Evolutionary conservation across 2,113 vertebrate genomes (phyloP).

Genomic region (Hypocryptadius cinnamomeus): DNA sequence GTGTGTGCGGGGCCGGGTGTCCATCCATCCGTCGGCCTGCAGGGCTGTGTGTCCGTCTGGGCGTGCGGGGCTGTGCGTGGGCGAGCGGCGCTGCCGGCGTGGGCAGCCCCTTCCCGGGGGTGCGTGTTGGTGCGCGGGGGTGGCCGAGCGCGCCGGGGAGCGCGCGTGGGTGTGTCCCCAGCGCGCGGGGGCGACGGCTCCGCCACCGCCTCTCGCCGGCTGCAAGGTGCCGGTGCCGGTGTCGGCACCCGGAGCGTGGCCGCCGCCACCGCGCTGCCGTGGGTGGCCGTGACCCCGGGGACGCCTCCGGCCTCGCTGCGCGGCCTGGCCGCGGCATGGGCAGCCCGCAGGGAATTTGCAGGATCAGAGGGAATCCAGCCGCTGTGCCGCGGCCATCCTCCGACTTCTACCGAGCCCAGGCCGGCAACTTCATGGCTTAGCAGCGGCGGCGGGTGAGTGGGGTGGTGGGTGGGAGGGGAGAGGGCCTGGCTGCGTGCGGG

Average conservation of each 20-base stretch:
- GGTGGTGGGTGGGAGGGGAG: background rate
- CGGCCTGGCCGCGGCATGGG: background rate
- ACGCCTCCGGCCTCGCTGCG: background rate
- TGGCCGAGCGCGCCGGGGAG: background rate
- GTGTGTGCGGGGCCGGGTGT: background rate
- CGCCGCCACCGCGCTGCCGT: background rate
- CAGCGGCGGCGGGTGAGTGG: background rate
- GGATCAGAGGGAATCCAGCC: background rate
- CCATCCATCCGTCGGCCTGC: background rate
- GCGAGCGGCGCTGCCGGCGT: background rate
- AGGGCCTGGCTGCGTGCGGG: background rate
- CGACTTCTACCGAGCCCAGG: background rate
- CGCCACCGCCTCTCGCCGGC: background rate
- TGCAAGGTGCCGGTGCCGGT: background rate
- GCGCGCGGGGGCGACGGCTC: background rate
- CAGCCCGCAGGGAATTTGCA: background rate
- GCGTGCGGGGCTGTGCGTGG: background rate
- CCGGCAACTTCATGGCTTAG: background rate
- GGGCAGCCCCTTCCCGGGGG: background rate
- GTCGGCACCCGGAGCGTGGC: background rate
- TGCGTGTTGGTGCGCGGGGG: background rate
- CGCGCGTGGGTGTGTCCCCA: slow-evolving; percentile 21
- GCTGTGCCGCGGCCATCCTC: background rate
- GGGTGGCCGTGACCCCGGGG: background rate
- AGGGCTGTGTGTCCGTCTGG: background rate